Base-by-base conservation (phyloP, 2,113 vertebrate genomes). In the Onychostruthus taczanowskii region DNA sequence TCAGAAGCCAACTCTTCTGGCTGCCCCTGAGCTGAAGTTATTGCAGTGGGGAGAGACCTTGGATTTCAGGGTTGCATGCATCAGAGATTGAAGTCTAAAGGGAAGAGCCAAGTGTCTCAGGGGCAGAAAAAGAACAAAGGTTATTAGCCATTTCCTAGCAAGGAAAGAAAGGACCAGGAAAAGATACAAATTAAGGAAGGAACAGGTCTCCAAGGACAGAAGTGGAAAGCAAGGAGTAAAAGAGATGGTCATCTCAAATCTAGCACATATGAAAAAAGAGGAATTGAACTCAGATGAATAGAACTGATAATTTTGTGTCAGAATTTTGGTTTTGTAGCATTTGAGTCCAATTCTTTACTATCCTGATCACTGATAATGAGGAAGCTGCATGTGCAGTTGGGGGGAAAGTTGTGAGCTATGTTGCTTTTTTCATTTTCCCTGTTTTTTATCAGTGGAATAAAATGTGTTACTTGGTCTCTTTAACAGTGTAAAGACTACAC, bases 351-450 rank as follows among this genome's bases (percentile, higher is more conserved):
- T 72, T 76, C 7, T 37, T 80, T 28, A 6, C 20, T 73, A 5
- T 17, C 13, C 10, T 82, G 23, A 26, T 50, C 5, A 11, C 24
- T 50, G 8, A 11, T 67, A 17, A 18, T 43, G 35, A 81, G 28
- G 9, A 73, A 78, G 33, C 44, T 52, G 5, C 5, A 13, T 3
- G 2, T 16, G 26, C 28, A 24, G 1, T 66, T 2, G 23, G 1
- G 18, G 1, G 8, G 1, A 1, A 13, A 3, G 17, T 7, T 16
- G 7, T 1, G 7, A 9, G 6, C 10, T 31, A 1, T 33, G 2
- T 39, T 61, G 20, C 3, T 41, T 3, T 55, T 37, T 41, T 9
- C 6, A 2, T 27, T 31, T 33, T 7, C 5, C 3, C 6, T 26
- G 5, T 24, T 74, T 46, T 16, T 2, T 58, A 24, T 69, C 15